Evolutionary conservation across 2,888 invertebrate genomes (phyloP), one percentile per base, ranked within the genome.

Genomic region (Drymonia ruficornis): DNA sequence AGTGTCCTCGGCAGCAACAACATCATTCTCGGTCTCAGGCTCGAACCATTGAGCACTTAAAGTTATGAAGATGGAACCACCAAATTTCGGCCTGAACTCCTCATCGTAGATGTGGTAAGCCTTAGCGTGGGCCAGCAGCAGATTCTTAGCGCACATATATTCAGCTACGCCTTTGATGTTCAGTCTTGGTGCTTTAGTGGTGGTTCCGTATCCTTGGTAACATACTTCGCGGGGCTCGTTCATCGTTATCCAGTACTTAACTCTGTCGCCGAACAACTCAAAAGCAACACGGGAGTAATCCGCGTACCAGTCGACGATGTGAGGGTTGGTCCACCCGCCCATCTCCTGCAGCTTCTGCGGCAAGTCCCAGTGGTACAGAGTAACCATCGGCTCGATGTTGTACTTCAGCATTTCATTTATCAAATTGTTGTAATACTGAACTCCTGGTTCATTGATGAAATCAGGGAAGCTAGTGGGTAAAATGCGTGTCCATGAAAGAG

Each of bases 1-100:
- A 3, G 49, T 55, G 6, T 78, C 52, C 53, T 79, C 82, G 1
- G 91, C 82, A 36, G 88, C 90, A 19, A 72, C 70, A 0, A 63
- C 46, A 56, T 93, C 86, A 23, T 81, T 76, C 16, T 73, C 72
- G 1, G 81, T 77, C 9, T 76, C 74, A 0, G 91, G 86, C 47
- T 79, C 78, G 56, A 67, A 75, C 76, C 78, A 82, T 15, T 61
- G 64, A 0, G 78, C 69, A 42, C 72, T 75, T 3, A 78, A 59
- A 0, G 82, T 66, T 3, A 83, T 81, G 23, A 81, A 80, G 43
- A 77, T 75, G 0, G 48, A 52, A 12, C 84, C 84, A 7, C 61
- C 64, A 47, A 76, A 72, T 3, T 40, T 59, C 0, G 74, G 55
- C 40, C 78, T 84, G 56, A 53, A 56, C 36, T 56, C 53, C 15